Evolutionary conservation across 2,113 vertebrate species (phyloP).

Genomic region (Mormoops blainvillei): DNA sequence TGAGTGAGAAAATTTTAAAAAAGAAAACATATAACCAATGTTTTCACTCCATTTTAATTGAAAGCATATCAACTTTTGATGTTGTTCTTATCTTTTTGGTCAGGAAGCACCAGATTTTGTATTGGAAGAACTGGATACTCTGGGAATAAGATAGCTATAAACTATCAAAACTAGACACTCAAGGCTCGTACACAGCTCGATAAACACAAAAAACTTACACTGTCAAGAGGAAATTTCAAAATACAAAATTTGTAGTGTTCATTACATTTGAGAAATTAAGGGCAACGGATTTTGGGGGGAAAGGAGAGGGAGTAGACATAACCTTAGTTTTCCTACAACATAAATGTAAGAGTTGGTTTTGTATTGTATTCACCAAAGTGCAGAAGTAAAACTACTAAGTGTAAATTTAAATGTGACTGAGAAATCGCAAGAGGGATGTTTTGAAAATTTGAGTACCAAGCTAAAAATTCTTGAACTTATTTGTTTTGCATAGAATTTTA

Average conservation of each 20-base stretch:
- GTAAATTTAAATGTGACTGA: slow-evolving; percentile 32
- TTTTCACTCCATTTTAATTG: slow-evolving; percentile 69
- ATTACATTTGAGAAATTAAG: slow-evolving; percentile 33
- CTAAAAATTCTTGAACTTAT: slow-evolving; percentile 16
- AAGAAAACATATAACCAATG: slow-evolving; percentile 70
- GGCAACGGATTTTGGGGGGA: neutral
- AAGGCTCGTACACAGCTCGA: slow-evolving; percentile 7
- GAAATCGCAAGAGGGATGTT: neutral
- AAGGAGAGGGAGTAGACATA: neutral
- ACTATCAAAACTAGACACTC: slow-evolving; percentile 35
- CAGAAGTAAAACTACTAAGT: slow-evolving; percentile 42
- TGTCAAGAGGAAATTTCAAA: neutral
- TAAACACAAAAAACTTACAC: neutral
- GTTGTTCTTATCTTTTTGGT: slow-evolving; percentile 13
- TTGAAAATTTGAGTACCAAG: neutral
- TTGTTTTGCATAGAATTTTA: slow-evolving; percentile 58
- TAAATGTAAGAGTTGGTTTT: slow-evolving; percentile 45
- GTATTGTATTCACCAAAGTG: slow-evolving; percentile 51
- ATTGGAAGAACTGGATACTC: slow-evolving; percentile 8
- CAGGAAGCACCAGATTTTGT: slow-evolving; percentile 44
- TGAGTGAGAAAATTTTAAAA: slow-evolving; percentile 63
- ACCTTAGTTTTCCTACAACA: slow-evolving; percentile 54
- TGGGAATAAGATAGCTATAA: slow-evolving; percentile 9
- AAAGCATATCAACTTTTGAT: slow-evolving; percentile 63
- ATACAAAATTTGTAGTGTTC: slow-evolving; percentile 27